Evolutionary conservation across 2,797 vertebrate genomes (phyloP).

Genomic region (Lithobates pipiens): DNA sequence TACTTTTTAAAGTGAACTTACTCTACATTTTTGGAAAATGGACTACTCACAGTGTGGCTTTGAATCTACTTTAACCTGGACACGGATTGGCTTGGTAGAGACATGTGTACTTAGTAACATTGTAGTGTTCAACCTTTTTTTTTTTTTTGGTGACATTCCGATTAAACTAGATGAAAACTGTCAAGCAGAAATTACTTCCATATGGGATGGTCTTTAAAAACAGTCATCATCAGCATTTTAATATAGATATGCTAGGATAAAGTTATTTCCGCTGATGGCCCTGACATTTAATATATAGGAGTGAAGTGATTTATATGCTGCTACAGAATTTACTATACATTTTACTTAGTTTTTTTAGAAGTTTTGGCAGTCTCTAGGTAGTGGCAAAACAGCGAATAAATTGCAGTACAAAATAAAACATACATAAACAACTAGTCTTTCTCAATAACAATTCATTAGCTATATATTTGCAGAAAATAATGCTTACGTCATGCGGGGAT

Average conservation of each 20-base stretch:
- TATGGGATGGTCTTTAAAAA: background rate
- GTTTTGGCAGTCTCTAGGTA: constrained; percentile 7
- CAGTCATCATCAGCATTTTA: background rate
- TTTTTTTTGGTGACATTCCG: too few relatives aligned
- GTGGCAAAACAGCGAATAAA: background rate
- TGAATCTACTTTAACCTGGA: too few relatives aligned
- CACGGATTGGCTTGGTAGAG: too few relatives aligned
- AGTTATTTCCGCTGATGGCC: background rate
- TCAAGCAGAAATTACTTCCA: too few relatives aligned
- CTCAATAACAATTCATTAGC: constrained; percentile 29
- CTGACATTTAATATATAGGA: background rate
- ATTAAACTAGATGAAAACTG: too few relatives aligned
- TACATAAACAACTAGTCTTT: constrained; percentile 13
- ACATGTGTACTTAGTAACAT: too few relatives aligned
- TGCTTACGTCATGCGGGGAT: constrained; percentile 16
- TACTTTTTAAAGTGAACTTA: too few relatives aligned
- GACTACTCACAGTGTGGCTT: too few relatives aligned
- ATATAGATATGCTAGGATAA: background rate
- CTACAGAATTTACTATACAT: constrained; percentile 7
- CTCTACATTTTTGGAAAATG: too few relatives aligned
- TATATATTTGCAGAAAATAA: constrained; percentile 38
- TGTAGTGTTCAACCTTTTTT: too few relatives aligned
- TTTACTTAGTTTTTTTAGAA: background rate
- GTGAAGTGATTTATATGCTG: constrained; percentile 20
- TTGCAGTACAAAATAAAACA: background rate